Percentiles rank a stretch among this genome's conserved stretches.
phyloP scores from a whole-genome alignment of 2,113 vertebrate genomes.

The Xiphias gladius region DNA sequence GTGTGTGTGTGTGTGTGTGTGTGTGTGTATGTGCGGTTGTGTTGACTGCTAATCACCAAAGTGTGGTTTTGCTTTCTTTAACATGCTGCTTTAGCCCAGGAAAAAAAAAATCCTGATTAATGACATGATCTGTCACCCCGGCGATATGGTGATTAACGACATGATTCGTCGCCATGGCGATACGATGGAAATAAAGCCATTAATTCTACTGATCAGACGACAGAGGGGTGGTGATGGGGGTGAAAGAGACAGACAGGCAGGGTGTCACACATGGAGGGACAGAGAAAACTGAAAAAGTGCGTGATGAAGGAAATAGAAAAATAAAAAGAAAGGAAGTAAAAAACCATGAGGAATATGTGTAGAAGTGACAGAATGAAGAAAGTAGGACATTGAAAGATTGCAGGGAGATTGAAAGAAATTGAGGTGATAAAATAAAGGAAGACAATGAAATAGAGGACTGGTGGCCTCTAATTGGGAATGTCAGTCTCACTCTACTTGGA shows the following conservation, averaged over 20 bases:
- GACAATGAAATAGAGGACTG: slow-evolving; percentile 36
- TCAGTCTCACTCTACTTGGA: slow-evolving; percentile 41
- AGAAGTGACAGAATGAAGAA: slow-evolving; percentile 5
- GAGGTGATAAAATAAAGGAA: slow-evolving; percentile 7
- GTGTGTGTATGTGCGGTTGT: slow-evolving; percentile 35
- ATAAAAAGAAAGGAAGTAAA: slow-evolving; percentile 21
- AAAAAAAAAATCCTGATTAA: slow-evolving; percentile 71
- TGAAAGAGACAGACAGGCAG: slow-evolving; percentile 50
- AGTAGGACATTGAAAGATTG: not conserved
- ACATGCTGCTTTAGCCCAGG: slow-evolving; percentile 56
- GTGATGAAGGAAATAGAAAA: slow-evolving; percentile 2
- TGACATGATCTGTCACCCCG: slow-evolving; percentile 76
- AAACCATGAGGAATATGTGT: slow-evolving; percentile 9
- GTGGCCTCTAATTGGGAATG: slow-evolving; percentile 63
- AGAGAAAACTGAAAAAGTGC: not conserved
- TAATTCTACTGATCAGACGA: slow-evolving; percentile 77
- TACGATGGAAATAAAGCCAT: slow-evolving; percentile 78
- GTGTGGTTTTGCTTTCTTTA: slow-evolving; percentile 71
- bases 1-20: slow-evolving; percentile 15
- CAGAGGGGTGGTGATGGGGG: slow-evolving; percentile 54
- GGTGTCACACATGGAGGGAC: slow-evolving; percentile 26
- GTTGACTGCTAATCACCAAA: slow-evolving; percentile 77
- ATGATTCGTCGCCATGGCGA: slow-evolving; percentile 78
- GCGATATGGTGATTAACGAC: slow-evolving; percentile 80
- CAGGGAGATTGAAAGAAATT: slow-evolving; percentile 15